Base-by-base conservation (phyloP, 2,888 invertebrate genomes). In the Lithophane leautieri region DNA sequence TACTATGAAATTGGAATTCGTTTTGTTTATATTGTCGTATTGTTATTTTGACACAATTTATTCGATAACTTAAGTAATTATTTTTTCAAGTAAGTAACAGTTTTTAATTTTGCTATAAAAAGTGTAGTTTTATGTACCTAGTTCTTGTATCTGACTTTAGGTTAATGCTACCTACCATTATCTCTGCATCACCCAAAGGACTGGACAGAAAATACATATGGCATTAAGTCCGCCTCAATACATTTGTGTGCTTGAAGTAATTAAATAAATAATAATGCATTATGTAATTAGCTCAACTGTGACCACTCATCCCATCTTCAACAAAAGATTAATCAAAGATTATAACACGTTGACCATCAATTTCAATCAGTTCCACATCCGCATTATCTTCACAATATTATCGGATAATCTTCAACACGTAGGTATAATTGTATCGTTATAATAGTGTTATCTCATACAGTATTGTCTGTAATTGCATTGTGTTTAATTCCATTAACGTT, bases 381-480 rank as follows among this genome's bases (percentile, higher is more conserved):
- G 72, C 50, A 76, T 76, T 66, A 73, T 72, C 76, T 58, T 65
- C 60, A 75, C 80, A 73, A 73, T 71, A 73, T 69, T 82, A 83
- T 78, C 82, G 25, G 70, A 82, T 83, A 83, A 85, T 83, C 83
- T 85, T 50, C 56, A 52, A 56, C 79, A 78, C 76, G 70, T 76
- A 75, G 25, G 58, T 85, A 81, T 75, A 85, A 82, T 85, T 72
- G 79, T 85, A 66, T 82, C 68, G 44, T 85, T 81, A 87, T 89
- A 90, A 89, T 85, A 85, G 82, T 86, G 83, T 89, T 90, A 89
- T 85, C 72, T 79, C 73, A 71, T 86, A 89, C 89, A 85, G 88
- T 89, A 90, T 91, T 93, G 91, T 93, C 90, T 91, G 89, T 94
- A 93, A 94, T 94, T 93, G 92, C 89, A 92, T 94, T 92, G 92